Evolutionary conservation across 2,113 vertebrate species (phyloP), one percentile per base, ranked within the genome.

Genomic region (Psophia crepitans): DNA sequence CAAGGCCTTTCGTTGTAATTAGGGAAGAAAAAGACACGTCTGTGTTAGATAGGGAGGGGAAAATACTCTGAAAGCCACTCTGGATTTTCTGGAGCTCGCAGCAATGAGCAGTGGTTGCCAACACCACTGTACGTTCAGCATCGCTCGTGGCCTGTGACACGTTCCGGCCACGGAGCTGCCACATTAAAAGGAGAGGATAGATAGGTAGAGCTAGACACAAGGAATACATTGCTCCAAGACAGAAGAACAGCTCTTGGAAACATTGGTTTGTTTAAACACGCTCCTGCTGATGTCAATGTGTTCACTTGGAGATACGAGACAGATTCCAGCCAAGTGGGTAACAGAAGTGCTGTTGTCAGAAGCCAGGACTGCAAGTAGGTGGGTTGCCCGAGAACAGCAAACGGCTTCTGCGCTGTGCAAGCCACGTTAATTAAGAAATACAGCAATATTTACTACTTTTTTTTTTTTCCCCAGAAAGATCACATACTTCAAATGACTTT

Each of bases 81-180:
- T 12, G 32, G 32, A 43, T 28, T 65, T 57, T 69, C 71, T 66
- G 30, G 21, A 71, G 68, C 61, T 76, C 26, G 28, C 13, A 16
- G 53, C 41, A 61, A 41, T 22, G 21, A 90, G 64, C 2, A 1
- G 27, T 4, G 0, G 53, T 64, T 76, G 35, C 20, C 6, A 6
- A 12, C 12, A 1, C 18, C 2, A 5, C 33, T 2, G 2, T 8
- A 5, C 1, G 0, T 3, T 26, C 32, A 22, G 6, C 30, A 51
- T 43, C 4, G 2, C 43, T 24, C 8, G 0, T 2, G 44, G 65
- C 20, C 66, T 12, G 14, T 0, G 33, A 35, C 0, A 6, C 20
- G 18, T 43, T 12, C 32, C 33, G 56, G 60, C 22, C 80, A 65
- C 2, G 1, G 30, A 39, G 60, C 44, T 48, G 53, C 44, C 1